Evolutionary conservation across 2,888 invertebrate genomes (phyloP), one percentile per base, ranked within the genome.

Genomic region (Pandemis corylana): DNA sequence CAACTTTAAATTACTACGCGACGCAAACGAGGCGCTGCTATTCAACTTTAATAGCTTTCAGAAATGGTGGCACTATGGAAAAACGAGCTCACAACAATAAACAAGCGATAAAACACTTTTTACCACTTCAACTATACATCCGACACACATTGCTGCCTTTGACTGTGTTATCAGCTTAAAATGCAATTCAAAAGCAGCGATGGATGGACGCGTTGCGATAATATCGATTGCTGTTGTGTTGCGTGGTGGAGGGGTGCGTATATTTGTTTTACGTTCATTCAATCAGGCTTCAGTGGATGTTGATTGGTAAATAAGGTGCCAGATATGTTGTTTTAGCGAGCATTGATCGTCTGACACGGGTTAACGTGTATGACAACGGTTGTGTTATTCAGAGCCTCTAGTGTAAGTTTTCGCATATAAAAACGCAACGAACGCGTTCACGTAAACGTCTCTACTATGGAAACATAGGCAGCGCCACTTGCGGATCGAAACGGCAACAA

Each of bases 281-380:
- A 70, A 74, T 74, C 74, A 70, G 65, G 74, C 74, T 69, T 70
- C 74, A 74, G 74, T 74, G 73, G 73, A 74, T 74, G 74, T 65
- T 74, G 74, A 74, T 74, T 74, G 74, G 74, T 70, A 74, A 74
- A 74, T 74, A 74, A 74, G 74, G 69, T 74, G 74, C 66, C 74
- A 69, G 74, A 74, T 70, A 74, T 70, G 74, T 74, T 74, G 74
- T 65, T 74, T 74, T 74, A 74, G 74, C 65, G 74, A 64, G 59
- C 64, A 69, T 74, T 74, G 65, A 70, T 69, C 69, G 68, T 64
- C 49, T 42, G 69, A 69, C 73, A 74, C 15, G 64, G 65, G 62
- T 65, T 62, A 70, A 69, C 59, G 15, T 12, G 63, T 68, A 46
- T 74, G 74, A 49, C 61, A 51, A 74, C 65, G 28, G 28, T 36